phyloP scores from a whole-genome alignment of 2,113 vertebrate genomes.

The Vulpes vulpes region DNA sequence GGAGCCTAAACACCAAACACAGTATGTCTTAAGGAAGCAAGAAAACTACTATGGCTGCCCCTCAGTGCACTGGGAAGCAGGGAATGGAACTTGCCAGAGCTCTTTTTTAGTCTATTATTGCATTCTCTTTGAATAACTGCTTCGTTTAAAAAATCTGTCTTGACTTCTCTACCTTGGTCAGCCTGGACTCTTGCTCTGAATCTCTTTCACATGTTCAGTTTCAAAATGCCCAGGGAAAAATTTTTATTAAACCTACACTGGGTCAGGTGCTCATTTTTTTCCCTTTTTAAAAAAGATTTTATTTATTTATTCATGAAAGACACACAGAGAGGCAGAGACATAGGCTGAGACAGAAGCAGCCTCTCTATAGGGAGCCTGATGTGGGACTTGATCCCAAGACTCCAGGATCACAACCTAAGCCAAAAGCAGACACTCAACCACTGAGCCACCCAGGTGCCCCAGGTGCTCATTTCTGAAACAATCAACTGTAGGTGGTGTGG shows the following conservation, averaged over 20 bases:
- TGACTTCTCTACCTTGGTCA: neutral
- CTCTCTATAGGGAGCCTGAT: no score
- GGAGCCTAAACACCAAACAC: neutral
- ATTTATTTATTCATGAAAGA: no score
- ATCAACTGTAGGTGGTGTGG: neutral
- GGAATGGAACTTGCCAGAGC: accelerated
- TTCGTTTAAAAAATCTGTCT: no score
- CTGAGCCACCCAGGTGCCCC: no score
- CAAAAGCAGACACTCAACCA: no score
- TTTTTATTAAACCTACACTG: neutral
- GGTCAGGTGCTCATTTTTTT: neutral
- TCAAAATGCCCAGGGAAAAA: neutral
- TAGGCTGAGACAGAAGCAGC: no score
- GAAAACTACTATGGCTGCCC: neutral
- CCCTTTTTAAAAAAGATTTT: no score
- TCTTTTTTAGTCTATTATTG: neutral
- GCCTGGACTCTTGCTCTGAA: neutral
- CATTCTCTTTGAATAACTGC: neutral
- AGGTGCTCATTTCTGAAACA: neutral
- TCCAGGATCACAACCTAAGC: no score
- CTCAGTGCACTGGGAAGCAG: no score
- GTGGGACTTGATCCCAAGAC: no score
- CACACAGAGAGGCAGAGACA: no score
- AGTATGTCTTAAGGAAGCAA: neutral
- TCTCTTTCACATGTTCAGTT: neutral